Evolutionary conservation across 2,797 vertebrate species (phyloP), one percentile per base, ranked within the genome.

Genomic region (Pangasius larnaudii): DNA sequence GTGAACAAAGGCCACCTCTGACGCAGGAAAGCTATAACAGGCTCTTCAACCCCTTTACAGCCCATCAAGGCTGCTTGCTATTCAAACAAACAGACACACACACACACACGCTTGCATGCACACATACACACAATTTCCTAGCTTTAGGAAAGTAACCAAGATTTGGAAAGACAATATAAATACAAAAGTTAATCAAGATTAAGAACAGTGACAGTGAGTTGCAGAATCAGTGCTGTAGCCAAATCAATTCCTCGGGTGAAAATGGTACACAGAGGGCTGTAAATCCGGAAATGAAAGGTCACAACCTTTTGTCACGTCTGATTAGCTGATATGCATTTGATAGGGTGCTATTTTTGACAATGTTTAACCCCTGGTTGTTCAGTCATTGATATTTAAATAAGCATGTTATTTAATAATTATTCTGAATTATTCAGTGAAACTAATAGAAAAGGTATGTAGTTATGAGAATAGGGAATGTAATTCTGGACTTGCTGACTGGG

Each of bases 11-110:
- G 93, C 94, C 93, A 91, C 91, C 92, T 91, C 91, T 96, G 96
- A 97, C 94, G 95, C 95, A 97, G 92, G 93, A 90, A 94, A 94
- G 95, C 95, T 96, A 96, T 97, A 95, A 97, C 93, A 93, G 95
- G 95, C 93, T 90, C 88, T 94, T 58, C 94, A 95, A 95, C 95
- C 95, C 94, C 94, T 95, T 96, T 96, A 95, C 94, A 95, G 87
- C 88, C 78, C 84, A 88, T 85, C 87, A 87, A 58, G 80, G 74
- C 77, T 90, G 56, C 72, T 85, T 74, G 86, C 79, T 85, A 53
- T 80, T 81, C 74, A 65, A 63, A 75, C 74, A 77, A 36, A 85
- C 65, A 56, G 30, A 63, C 82, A 42, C 61, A 33, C 82, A 49
- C 82, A 49, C 59, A 53, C n/a, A 79, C 59, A 67, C 69, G 56